Conservation (phyloP, 2,888 invertebrate species). For the Biston stratarius region DNA sequence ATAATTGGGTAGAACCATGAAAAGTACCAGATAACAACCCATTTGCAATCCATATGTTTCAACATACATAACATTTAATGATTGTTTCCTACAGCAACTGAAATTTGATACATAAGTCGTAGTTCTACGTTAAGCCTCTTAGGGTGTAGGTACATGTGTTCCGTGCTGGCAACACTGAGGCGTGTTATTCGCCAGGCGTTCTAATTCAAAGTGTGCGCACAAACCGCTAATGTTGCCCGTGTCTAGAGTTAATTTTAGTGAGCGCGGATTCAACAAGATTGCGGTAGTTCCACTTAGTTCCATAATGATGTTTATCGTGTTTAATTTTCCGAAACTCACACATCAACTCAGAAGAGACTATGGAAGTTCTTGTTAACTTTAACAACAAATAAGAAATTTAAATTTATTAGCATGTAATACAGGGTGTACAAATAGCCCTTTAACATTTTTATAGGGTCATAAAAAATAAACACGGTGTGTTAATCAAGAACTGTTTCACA, state of each 20-base stretch:
- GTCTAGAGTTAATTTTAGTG: conserved; percentile 29
- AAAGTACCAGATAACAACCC: too few relatives aligned
- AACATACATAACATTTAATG: too few relatives aligned
- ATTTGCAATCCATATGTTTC: too few relatives aligned
- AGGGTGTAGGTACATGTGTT: background rate
- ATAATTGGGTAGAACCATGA: too few relatives aligned
- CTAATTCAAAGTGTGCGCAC: conserved; percentile 17
- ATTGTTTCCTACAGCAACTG: too few relatives aligned
- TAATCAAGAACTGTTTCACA: too few relatives aligned
- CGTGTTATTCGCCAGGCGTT: background rate
- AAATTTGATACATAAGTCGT: background rate
- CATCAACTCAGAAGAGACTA: background rate
- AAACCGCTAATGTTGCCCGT: conserved; percentile 36
- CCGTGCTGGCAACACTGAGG: too few relatives aligned
- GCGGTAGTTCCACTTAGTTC: conserved; percentile 21
- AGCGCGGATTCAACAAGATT: conserved; percentile 19
- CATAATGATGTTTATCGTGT: conserved; percentile 18
- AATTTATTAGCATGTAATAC: background rate
- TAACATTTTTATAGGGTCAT: background rate
- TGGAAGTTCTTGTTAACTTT: conserved; percentile 1
- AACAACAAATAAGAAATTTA: background rate
- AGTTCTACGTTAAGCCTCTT: background rate
- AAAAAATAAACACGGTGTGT: too few relatives aligned
- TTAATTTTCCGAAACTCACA: conserved; percentile 18
- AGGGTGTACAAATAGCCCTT: background rate